Base-by-base conservation (phyloP, 2,113 vertebrate genomes). In the Ramphastos sulfuratus region DNA sequence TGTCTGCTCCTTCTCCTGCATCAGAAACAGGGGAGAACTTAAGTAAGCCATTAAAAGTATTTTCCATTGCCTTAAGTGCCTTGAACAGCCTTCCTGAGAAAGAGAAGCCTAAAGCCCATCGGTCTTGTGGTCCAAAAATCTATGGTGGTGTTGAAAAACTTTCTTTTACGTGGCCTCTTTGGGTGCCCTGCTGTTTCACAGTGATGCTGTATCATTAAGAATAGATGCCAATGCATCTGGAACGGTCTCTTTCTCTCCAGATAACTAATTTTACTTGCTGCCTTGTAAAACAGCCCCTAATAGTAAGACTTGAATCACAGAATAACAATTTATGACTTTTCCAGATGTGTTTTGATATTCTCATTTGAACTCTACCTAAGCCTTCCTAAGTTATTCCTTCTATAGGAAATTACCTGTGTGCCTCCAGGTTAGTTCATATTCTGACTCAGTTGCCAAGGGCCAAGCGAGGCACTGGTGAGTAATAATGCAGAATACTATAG, bases 121-220 rank as follows among this genome's bases (percentile, higher is more conserved):
- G 2, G 9, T 15, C 33, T 19, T 46, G 10, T 30, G n/a, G 4
- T 56, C 48, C 55, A 33, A 46, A 75, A 12, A 17, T 10, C 25
- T 24, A 27, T 3, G 31, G 9, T 50, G 25, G 1, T 63, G 20
- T 50, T 72, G 63, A 48, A 64, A 46, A 70, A 3, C 10, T 63
- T 44, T n/a, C 50, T 58, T 69, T n/a, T 23, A 39, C 33, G 61
- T 31, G 48, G 46, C 35, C 25, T 59, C 35, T 67, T 25, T 2
- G 6, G 33, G 33, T 48, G 23, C 28, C 44, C 50, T 59, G 73
- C 1, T 60, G 52, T 58, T 50, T 33, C 1, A 1, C 42, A 56
- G 39, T 0, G 3, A 23, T n/a, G 19, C 30, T 24, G 1, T 3
- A 30, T 54, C 33, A 8, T 1, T 67, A 77, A 28, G 54, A 37